A percentile compares a stretch with the other conserved stretches of the same genome.
Conservation (phyloP, 2,113 vertebrate species). For the Cyanoderma ruficeps region DNA sequence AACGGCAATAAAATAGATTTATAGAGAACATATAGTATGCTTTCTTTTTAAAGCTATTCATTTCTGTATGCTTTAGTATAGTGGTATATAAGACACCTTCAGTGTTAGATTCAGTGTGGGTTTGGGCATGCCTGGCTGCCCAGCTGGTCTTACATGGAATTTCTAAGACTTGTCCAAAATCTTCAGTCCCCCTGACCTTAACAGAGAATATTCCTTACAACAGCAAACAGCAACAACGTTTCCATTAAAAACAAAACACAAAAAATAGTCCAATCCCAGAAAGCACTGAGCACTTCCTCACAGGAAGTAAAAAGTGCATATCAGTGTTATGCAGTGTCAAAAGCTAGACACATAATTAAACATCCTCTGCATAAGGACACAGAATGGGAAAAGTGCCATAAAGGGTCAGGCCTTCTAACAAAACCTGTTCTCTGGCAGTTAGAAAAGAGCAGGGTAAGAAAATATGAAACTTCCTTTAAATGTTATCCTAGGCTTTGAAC, state of each 20-base stretch:
- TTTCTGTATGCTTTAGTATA: not conserved
- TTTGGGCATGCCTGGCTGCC: not conserved
- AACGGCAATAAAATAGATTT: not conserved
- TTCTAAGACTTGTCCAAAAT: not conserved
- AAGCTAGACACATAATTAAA: constrained; percentile 30
- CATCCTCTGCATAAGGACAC: not conserved
- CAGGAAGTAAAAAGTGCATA: constrained; percentile 4
- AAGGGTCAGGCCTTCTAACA: not conserved
- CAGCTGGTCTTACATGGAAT: not conserved
- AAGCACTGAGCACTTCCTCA: constrained; percentile 22
- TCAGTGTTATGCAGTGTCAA: not conserved
- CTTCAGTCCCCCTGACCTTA: not conserved
- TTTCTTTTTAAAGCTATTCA: not conserved
- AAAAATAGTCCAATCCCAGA: not conserved
- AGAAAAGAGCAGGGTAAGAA: not conserved
- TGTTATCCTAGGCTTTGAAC: not conserved
- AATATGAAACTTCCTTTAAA: constrained; percentile 3
- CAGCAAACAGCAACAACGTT: not conserved
- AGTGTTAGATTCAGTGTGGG: not conserved
- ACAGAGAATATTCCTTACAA: not conserved
- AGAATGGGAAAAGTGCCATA: not conserved
- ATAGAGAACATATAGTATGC: not conserved
- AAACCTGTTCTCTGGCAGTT: not conserved
- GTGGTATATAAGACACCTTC: not conserved
- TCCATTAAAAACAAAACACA: not conserved